phyloP scores from a whole-genome alignment of 2,888 invertebrate species.

The Strigamia crassipes region DNA sequence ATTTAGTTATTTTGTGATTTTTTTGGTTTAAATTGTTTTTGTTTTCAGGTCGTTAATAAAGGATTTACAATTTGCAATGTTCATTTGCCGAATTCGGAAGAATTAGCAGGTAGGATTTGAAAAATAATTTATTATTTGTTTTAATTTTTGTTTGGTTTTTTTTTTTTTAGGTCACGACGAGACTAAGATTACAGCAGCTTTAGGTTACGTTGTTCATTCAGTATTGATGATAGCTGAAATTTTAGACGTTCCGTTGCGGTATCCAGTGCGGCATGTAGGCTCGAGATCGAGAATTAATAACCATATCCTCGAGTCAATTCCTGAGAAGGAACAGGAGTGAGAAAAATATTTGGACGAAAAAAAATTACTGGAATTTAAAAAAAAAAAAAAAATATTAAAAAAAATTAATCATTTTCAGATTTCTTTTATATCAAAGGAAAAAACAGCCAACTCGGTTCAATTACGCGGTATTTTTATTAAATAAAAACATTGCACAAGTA shows the following conservation, averaged over 20 bases:
- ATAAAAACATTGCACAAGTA: slow-evolving; percentile 89
- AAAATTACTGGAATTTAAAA: too few relatives aligned
- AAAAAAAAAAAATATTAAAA: neutral
- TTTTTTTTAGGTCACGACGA: slow-evolving; percentile 65
- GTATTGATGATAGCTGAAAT: slow-evolving; percentile 79
- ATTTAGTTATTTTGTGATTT: neutral
- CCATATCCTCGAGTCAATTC: slow-evolving; percentile 71
- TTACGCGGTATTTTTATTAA: slow-evolving; percentile 87
- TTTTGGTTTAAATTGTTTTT: slow-evolving; percentile 25
- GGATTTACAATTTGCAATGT: slow-evolving; percentile 70
- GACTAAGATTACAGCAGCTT: slow-evolving; percentile 76
- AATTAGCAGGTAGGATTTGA: slow-evolving; percentile 61
- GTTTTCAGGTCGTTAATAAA: slow-evolving; percentile 61
- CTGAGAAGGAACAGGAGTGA: slow-evolving; percentile 65
- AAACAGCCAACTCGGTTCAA: slow-evolving; percentile 71
- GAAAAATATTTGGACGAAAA: slow-evolving; percentile 63
- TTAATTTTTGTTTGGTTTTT: neutral
- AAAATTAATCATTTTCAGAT: slow-evolving; percentile 64
- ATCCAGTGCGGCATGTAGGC: slow-evolving; percentile 78
- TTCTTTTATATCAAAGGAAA: slow-evolving; percentile 79
- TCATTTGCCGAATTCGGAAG: slow-evolving; percentile 72
- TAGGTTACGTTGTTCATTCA: slow-evolving; percentile 84
- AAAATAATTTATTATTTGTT: neutral
- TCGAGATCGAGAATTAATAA: slow-evolving; percentile 82
- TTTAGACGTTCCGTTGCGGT: slow-evolving; percentile 82